These are phyloP conservation scores for Rhinolophus ferrumequinum DNA, from an alignment of 2,113 vertebrate genomes.

Conservation along the genomic window DNA sequence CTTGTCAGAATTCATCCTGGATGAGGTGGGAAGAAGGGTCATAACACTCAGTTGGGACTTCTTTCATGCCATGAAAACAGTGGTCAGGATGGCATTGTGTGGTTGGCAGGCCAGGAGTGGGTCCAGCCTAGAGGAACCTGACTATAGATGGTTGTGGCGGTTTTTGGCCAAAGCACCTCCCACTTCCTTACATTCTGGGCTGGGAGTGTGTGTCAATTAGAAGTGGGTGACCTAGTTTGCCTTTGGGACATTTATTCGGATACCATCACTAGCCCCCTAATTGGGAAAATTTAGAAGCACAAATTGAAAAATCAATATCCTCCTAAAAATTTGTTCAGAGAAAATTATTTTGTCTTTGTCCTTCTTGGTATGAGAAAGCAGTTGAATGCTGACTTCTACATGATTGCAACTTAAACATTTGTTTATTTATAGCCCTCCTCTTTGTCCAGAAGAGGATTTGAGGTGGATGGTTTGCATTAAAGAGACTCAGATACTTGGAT, in stretches of 20 bases:
- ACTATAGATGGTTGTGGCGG: not conserved
- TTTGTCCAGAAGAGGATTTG: not conserved
- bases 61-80: not conserved
- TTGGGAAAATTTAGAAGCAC: not conserved
- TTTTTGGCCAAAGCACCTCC: not conserved
- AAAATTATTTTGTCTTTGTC: constrained; percentile 7
- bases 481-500: not conserved
- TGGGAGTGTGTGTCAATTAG: not conserved
- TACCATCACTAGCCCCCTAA: not conserved
- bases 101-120: not conserved
- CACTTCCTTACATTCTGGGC: not conserved
- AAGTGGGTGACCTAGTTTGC: not conserved
- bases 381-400: not conserved
- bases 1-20: not conserved
- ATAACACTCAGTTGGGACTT: not conserved
- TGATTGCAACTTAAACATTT: not conserved
- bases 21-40: not conserved
- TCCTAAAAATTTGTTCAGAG: not conserved
- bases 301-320: not conserved
- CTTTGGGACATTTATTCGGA: not conserved
- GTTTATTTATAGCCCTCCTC: constrained; percentile 12
- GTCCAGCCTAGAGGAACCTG: not conserved
- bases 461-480: constrained; percentile 18
- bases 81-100: not conserved
- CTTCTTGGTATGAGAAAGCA: not conserved